These are phyloP conservation scores for Torymus texanus DNA, from an alignment of 2,888 invertebrate genomes.

Conservation along the genomic window DNA sequence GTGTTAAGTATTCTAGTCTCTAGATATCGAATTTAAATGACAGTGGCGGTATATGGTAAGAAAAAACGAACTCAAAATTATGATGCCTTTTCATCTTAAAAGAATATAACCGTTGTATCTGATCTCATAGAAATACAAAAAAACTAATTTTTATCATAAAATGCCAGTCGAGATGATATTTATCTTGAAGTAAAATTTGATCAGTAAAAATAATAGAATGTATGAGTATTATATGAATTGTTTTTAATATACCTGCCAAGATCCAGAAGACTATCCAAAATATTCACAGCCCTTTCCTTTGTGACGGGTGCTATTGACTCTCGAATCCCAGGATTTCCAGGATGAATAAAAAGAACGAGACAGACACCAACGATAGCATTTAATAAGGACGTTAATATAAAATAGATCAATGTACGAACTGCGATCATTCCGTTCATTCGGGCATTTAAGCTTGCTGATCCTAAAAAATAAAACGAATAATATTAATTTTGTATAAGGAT, in stretches of 20 bases:
- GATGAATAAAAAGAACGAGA: constrained; percentile 85
- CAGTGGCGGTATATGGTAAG: too few species aligned
- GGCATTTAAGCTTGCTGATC: constrained; percentile 90
- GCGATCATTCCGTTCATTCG: constrained; percentile 92
- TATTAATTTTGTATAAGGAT: not conserved
- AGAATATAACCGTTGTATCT: too few species aligned
- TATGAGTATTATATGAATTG: not conserved
- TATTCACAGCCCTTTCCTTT: constrained; percentile 81
- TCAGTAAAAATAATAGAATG: too few species aligned
- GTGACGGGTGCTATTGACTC: constrained; percentile 75
- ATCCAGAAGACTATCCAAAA: constrained; percentile 91
- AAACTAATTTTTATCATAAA: too few species aligned
- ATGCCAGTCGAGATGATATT: too few species aligned
- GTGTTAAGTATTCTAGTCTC: too few species aligned
- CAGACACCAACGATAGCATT: constrained; percentile 87
- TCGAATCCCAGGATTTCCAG: constrained; percentile 84
- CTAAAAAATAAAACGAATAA: constrained; percentile 74
- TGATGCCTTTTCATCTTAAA: too few species aligned
- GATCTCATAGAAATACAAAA: too few species aligned
- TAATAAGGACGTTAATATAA: constrained; percentile 87
- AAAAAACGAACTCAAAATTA: too few species aligned
- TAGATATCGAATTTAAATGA: too few species aligned
- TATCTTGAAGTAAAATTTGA: too few species aligned
- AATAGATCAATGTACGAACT: constrained; percentile 87
- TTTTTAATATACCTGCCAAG: constrained; percentile 84